Base-by-base conservation (phyloP, 2,113 vertebrate species). In the Crocuta crocuta region DNA sequence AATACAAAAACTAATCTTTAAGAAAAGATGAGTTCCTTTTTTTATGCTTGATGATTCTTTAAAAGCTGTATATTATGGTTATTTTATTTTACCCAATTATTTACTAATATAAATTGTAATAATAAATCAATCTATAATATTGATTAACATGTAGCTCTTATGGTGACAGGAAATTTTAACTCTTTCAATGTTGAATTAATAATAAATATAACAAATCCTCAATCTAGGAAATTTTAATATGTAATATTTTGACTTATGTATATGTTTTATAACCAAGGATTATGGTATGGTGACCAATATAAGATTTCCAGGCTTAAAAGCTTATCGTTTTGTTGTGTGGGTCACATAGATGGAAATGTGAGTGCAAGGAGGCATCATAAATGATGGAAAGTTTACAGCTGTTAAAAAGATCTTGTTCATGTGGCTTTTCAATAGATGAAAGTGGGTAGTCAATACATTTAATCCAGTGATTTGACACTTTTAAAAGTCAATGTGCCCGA, bases 101-200 rank as follows among this genome's bases (percentile, higher is more conserved):
- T 10, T 26, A n/a, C n/a, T 28, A 68, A 73, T 13, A 84, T 48
- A 80, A 94, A 93, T 76, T 93, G 5, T 33, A 95, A 94, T 97
- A 43, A 70, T 92, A 89, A 92, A 48, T 95, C 24, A 45, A 65
- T 48, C 31, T 43, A 78, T 33, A 93, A 39, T 86, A 61, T 73
- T 92, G 94, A n/a, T 45, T 81, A 81, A 23, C 61, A 55, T 45
- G 6, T 23, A 43, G 4, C 1, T 96, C 43, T 96, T 48, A 89
- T 26, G 28, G 19, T 65, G 16, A 88, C 8, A 45, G 31, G 33
- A 76, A 86, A 86, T 83, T 84, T 94, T 92, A 87, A 90, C 58
- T 92, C 91, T 84, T 71, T 76, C 35, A n/a, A 13, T 74, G 84
- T 91, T 79, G 10, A 70, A 95, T 78, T 74, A 87, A 61, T 68